Percentiles rank a stretch among this genome's conserved stretches.
Evolutionary conservation across 1,140 invertebrate species (phyloP).

Genomic region (Halyomorpha halys): DNA sequence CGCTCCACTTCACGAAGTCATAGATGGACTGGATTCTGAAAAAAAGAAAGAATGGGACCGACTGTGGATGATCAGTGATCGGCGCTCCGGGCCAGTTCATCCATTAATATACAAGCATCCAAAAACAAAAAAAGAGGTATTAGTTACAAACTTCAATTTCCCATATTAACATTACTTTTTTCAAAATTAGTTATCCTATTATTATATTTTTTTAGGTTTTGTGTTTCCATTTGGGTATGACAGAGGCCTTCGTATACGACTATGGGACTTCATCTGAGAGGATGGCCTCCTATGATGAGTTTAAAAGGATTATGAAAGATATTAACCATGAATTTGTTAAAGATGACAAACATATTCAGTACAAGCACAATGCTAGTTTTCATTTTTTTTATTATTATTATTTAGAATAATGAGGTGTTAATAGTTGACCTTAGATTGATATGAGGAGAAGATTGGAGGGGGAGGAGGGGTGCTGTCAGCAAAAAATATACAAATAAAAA

Average conservation of each 20-base stretch:
- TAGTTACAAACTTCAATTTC: no score
- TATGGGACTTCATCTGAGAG: constrained; percentile 34
- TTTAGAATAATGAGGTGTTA: no score
- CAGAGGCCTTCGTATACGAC: constrained; percentile 38
- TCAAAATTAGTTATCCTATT: no score
- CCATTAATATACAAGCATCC: constrained; percentile 39
- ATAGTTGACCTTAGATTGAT: no score
- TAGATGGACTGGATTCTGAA: constrained; percentile 35
- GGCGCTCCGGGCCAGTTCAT: constrained; percentile 35
- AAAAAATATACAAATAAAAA: no score
- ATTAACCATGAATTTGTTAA: constrained; percentile 41
- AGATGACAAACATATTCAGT: constrained; percentile 37
- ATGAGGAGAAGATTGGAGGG: no score
- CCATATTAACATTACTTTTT: no score
- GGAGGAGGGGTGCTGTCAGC: no score
- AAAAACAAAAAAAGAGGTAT: constrained; percentile 30
- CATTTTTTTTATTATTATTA: not conserved
- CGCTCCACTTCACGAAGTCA: constrained; percentile 38
- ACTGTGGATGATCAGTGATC: constrained; percentile 39
- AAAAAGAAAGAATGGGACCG: constrained; percentile 36
- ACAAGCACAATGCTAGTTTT: constrained; percentile 38
- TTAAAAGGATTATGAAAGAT: constrained; percentile 35
- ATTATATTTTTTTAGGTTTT: constrained; percentile 34
- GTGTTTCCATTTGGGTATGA: constrained; percentile 43
- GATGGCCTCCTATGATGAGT: constrained; percentile 35